Evolutionary conservation across 2,113 vertebrate species (phyloP), one percentile per base, ranked within the genome.

Genomic region (Pleuronectes platessa): DNA sequence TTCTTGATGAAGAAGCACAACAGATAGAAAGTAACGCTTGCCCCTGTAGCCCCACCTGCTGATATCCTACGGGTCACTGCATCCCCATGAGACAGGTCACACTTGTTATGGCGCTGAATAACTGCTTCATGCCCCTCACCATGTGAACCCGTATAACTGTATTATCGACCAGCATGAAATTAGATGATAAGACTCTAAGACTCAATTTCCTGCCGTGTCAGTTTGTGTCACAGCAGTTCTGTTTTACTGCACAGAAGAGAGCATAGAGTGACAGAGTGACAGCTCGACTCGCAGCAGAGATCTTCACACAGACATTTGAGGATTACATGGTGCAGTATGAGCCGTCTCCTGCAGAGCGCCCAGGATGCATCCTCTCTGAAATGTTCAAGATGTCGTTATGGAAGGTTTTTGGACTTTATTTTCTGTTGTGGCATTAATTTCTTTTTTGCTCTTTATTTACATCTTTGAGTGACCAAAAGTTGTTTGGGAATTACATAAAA

Each of bases 41-140:
- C 24, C 21, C 7, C 24, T 23, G 59, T 24, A 79, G 24, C 61
- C 12, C 2, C 40, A 21, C 61, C 47, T 31, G 56, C 21, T 31
- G 62, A 20, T 42, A 17, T 21, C n/a, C 31, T 27, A 67, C 4
- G 0, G 71, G 63, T 61, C 66, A 62, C 27, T 49, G 61, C 59
- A 66, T 66, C 73, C 74, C 68, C 61, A 61, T 60, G 71, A 83
- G 71, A 71, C 66, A 63, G 61, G 60, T 82, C 80, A 71, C 65
- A 60, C 47, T 24, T 70, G 42, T 71, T 51, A 60, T 26, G 15
- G 14, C 24, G 51, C 53, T 74, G 60, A 74, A 80, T 61, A 64
- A 61, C 59, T 54, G 40, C 18, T 68, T 72, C 70, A 73, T 49
- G 58, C 56, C 24, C 53, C 59, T 74, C 82, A 58, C 45, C 54